Conservation (phyloP, 1,140 invertebrate species). For the Luehdorfia chinensis region DNA sequence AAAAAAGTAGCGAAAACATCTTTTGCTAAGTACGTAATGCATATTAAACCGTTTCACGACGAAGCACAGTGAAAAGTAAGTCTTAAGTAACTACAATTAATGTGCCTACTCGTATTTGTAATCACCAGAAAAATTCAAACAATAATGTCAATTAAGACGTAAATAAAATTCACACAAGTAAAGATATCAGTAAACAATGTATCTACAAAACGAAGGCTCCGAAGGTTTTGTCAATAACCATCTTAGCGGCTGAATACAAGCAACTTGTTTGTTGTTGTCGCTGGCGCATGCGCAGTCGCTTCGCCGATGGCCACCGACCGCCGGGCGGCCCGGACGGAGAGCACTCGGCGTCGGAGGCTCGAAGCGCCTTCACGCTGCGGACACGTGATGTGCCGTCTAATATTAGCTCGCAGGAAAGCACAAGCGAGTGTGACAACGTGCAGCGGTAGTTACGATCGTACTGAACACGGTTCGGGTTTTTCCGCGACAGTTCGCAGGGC, state of each 20-base stretch:
- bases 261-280: conserved; percentile 29
- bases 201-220: background rate
- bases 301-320: conserved; percentile 16
- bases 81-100: no score
- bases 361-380: conserved; percentile 13
- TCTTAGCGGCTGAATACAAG: conserved; percentile 12
- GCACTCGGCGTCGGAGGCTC: conserved; percentile 39
- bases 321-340: conserved; percentile 20
- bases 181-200: background rate
- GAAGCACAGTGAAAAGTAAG: no score
- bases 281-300: conserved; percentile 34
- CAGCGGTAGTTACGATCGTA: conserved; percentile 5
- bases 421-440: conserved; percentile 19
- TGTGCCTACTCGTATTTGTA: no score
- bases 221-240: conserved; percentile 35
- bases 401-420: conserved; percentile 47
- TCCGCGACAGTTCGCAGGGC: conserved; percentile 47
- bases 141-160: no score
- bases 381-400: conserved; percentile 39
- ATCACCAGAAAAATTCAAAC: no score
- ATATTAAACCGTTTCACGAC: no score
- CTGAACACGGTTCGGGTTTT: conserved; percentile 35
- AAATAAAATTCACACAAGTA: background rate
- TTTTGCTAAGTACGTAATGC: no score
- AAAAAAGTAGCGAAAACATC: no score